Evolutionary conservation across 1,140 invertebrate species (phyloP), one percentile per base, ranked within the genome.

Genomic region (Ips typographus): DNA sequence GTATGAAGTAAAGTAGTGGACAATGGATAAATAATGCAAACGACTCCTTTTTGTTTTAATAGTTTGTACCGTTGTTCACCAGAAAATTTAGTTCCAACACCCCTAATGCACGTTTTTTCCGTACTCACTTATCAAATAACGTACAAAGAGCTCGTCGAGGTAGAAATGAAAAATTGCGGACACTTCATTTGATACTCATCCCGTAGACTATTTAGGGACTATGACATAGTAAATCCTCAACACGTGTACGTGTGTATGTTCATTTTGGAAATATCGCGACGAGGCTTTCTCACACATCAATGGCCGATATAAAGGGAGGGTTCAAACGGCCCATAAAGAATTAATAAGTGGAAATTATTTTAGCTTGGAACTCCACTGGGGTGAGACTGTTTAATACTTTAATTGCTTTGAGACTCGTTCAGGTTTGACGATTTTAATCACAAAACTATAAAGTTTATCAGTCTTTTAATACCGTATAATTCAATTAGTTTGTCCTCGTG

Each of bases 281-380:
- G 57, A 42, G 49, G 57, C 65, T 68, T 68, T 68, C 55, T 68
- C 65, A 68, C 65, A 53, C 65, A 68, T 68, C 65, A 61, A 59
- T 68, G 47, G 52, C 38, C 57, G 65, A 60, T 60, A 60, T 60
- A 61, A 60, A 68, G 60, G 57, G 57, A 38, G 64, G 22, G 55
- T 39, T 57, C 51, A 39, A 49, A 22, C 36, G 58, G 56, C 52
- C 40, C 65, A 68, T 68, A 68, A 66, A 68, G 65, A 68, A 60
- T 53, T 60, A 68, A 68, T 67, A 60, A 42, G 65, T 67, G 65
- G 65, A 68, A 68, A 68, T 60, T 68, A 60, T 68, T 60, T 52
- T 52, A 6, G 22, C 57, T 22, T 66, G 41, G 40, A 66, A 55
- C 55, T 58, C 47, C 8, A 56, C 40, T 63, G 40, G 51, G 63